Evolutionary conservation across 2,797 vertebrate species (phyloP), one percentile per base, ranked within the genome.

Genomic region (Discoglossus pictus): DNA sequence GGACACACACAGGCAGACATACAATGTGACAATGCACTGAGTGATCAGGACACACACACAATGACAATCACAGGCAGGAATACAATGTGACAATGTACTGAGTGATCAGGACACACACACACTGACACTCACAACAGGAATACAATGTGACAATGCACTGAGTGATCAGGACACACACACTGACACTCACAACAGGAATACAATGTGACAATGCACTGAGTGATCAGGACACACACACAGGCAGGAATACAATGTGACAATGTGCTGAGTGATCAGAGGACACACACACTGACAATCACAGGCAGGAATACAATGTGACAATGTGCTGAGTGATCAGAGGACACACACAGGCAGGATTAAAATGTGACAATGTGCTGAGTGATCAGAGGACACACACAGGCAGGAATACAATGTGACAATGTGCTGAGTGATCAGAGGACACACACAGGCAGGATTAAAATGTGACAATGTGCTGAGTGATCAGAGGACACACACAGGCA

Each of bases 11-110:
- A n/a, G n/a, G n/a, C n/a, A n/a, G n/a, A 3, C 9, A 43, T 39
- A 43, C 10, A 17, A 16, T 16, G 42, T 20, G 13, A 59, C 44
- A 54, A 40, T 21, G 17, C 12, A 55, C 18, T 2, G 36, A 2
- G 10, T 56, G 27, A 15, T 20, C 5, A 53, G 27, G 12, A 23
- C n/a, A 39, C 34, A 36, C 15, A 39, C 20, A n/a, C n/a, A n/a
- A n/a, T 40, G 63, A 17, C 78, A 89, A 87, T 88, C 79, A 88
- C 83, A 87, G n/a, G 88, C 78, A 88, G 85, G 83, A 90, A 88
- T 39, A 43, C 10, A 17, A 16, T 16, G 42, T 20, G 13, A 59
- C 44, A 54, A 40, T 21, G 17, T 10, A 55, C 18, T 2, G 36
- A 2, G 10, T 56, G 27, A 15, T 20, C 5, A 53, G 27, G 12